A percentile compares a stretch with the other conserved stretches of the same genome.
phyloP scores from a whole-genome alignment of 2,113 vertebrate species.

The Xiphophorus hellerii region DNA sequence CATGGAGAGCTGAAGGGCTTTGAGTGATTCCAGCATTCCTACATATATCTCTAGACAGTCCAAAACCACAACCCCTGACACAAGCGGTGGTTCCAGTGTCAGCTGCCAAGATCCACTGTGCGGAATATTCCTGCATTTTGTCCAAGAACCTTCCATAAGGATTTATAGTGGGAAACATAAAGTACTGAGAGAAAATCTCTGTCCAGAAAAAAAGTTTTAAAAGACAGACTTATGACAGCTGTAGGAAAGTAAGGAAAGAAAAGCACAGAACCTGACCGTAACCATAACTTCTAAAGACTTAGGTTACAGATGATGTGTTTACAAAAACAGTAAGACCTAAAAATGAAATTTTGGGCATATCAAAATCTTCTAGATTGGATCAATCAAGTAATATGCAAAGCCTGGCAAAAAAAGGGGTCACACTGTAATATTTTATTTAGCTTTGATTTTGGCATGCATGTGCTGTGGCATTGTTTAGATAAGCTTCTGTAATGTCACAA shows the following conservation, averaged over 20 bases:
- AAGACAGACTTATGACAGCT: constrained; percentile 58
- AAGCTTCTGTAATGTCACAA: no score
- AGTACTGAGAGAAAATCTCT: constrained; percentile 59
- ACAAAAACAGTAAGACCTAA: constrained; percentile 40
- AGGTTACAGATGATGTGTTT: constrained; percentile 46
- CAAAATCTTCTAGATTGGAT: neutral
- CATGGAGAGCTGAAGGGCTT: constrained; percentile 69
- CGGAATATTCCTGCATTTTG: constrained; percentile 72
- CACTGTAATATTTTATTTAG: no score
- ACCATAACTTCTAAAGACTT: constrained; percentile 27
- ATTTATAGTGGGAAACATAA: constrained; percentile 74
- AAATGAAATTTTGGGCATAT: constrained; percentile 16
- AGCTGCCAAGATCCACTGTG: constrained; percentile 73
- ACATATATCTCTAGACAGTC: constrained; percentile 65
- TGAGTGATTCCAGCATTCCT: constrained; percentile 74
- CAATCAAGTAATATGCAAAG: neutral
- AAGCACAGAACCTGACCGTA: constrained; percentile 34
- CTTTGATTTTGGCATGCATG: no score
- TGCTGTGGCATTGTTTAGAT: no score
- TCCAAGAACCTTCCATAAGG: constrained; percentile 71
- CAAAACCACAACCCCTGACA: constrained; percentile 75
- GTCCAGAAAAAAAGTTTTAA: constrained; percentile 54
- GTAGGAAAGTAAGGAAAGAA: constrained; percentile 30
- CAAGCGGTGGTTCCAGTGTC: constrained; percentile 57
- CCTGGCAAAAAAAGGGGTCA: no score